phyloP scores from a whole-genome alignment of 2,888 invertebrate genomes.

The Dryobota labecula region DNA sequence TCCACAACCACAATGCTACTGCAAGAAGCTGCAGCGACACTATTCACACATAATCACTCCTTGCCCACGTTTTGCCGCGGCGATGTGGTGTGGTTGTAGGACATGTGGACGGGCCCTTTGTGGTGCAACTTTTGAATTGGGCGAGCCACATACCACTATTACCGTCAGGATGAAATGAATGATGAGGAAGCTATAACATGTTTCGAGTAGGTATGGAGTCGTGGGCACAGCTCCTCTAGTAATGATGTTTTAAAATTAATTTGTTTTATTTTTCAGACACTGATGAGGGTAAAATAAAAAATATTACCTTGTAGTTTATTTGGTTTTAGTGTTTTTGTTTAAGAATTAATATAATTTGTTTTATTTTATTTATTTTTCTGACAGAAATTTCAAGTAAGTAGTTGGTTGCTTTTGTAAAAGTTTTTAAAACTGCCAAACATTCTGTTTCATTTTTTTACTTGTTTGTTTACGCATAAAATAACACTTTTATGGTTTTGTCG shows the following conservation, averaged over 20 bases:
- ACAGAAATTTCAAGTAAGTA: slow-evolving; percentile 52
- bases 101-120: background rate
- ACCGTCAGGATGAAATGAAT: background rate
- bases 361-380: background rate
- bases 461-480: background rate
- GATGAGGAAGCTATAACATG: too few relatives aligned
- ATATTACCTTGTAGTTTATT: too few relatives aligned
- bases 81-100: background rate
- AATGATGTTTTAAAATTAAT: background rate
- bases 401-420: slow-evolving; percentile 14
- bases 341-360: background rate
- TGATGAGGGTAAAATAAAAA: slow-evolving; percentile 46
- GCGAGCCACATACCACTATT: background rate
- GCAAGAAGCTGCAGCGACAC: background rate
- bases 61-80: background rate
- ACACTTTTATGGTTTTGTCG: background rate
- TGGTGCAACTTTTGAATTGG: background rate
- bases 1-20: background rate
- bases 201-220: background rate
- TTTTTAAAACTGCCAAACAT: slow-evolving; percentile 62
- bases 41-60: background rate
- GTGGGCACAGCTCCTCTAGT: background rate
- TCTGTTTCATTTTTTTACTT: background rate
- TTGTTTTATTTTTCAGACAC: slow-evolving; percentile 41
- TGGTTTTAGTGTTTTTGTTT: background rate